phyloP scores from a whole-genome alignment of 2,113 vertebrate genomes.

The Siniperca chuatsi region DNA sequence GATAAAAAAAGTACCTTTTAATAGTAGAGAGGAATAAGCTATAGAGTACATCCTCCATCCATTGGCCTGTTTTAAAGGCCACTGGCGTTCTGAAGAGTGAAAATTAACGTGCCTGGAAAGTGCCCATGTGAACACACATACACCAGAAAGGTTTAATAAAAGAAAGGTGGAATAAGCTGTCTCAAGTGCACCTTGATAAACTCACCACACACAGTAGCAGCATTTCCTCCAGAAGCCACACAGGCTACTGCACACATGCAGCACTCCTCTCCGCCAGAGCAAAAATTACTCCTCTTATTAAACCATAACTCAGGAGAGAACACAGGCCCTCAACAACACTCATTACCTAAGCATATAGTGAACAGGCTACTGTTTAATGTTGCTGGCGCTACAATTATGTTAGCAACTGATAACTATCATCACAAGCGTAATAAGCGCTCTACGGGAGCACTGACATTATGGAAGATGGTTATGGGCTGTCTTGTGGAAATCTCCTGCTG shows the following conservation, averaged over 20 bases:
- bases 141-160: slow-evolving; percentile 61
- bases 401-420: slow-evolving; percentile 75
- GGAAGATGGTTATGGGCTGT: slow-evolving; percentile 45
- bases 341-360: slow-evolving; percentile 57
- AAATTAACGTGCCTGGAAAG: slow-evolving; percentile 27
- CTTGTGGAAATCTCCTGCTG: slow-evolving; percentile 48
- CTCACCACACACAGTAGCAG: background rate
- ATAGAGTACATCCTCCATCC: slow-evolving; percentile 14
- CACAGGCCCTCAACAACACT: slow-evolving; percentile 45
- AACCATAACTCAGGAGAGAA: slow-evolving; percentile 63
- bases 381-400: slow-evolving; percentile 68
- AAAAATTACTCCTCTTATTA: slow-evolving; percentile 66
- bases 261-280: slow-evolving; percentile 20
- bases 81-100: slow-evolving; percentile 26
- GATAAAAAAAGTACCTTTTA: slow-evolving; percentile 23
- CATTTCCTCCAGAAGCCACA: slow-evolving; percentile 15
- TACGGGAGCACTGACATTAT: slow-evolving; percentile 57
- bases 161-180: slow-evolving; percentile 22
- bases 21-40: slow-evolving; percentile 17
- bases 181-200: slow-evolving; percentile 36
- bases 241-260: slow-evolving; percentile 6
- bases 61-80: slow-evolving; percentile 27
- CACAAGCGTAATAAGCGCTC: slow-evolving; percentile 66
- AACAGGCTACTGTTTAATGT: slow-evolving; percentile 37
- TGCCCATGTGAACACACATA: slow-evolving; percentile 11